Conservation (phyloP, 2,888 invertebrate genomes). For the Leptothorax acervorum region DNA sequence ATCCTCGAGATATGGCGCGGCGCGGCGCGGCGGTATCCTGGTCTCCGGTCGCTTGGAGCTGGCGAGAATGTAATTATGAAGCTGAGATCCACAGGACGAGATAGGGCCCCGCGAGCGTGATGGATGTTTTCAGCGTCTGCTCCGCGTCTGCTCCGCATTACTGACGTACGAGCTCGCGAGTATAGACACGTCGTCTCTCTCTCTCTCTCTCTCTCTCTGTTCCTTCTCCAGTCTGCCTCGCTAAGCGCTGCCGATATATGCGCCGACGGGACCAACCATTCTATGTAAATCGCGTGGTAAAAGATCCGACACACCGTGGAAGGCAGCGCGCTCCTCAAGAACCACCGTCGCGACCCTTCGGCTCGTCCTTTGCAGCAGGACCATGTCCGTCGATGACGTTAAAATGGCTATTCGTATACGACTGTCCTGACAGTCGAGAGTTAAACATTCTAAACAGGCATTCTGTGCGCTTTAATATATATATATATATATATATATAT, state of each 20-base stretch:
- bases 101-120: constrained; percentile 83
- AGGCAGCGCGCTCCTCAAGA: constrained; percentile 62
- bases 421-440: neutral
- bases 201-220: constrained; percentile 63
- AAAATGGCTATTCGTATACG: constrained; percentile 58
- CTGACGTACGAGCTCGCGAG: constrained; percentile 79
- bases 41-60: constrained; percentile 65
- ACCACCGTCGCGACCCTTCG: constrained; percentile 62
- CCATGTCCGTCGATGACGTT: constrained; percentile 68
- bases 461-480: neutral
- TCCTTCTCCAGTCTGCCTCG: constrained; percentile 19
- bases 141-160: constrained; percentile 84
- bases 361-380: constrained; percentile 55
- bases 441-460: neutral
- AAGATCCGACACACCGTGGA: constrained; percentile 81
- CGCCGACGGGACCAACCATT: constrained; percentile 78
- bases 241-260: constrained; percentile 77
- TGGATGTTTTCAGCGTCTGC: constrained; percentile 85
- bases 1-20: constrained; percentile 61
- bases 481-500: too few species aligned
- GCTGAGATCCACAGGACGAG: constrained; percentile 83
- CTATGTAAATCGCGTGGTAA: constrained; percentile 83
- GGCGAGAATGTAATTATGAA: constrained; percentile 85
- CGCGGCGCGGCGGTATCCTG: constrained; percentile 51
- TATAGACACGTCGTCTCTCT: constrained; percentile 70